A percentile compares a stretch with the other conserved stretches of the same genome.
These are phyloP conservation scores for Lydus trimaculatus DNA, from an alignment of 2,888 invertebrate species.

Conservation along the genomic window DNA sequence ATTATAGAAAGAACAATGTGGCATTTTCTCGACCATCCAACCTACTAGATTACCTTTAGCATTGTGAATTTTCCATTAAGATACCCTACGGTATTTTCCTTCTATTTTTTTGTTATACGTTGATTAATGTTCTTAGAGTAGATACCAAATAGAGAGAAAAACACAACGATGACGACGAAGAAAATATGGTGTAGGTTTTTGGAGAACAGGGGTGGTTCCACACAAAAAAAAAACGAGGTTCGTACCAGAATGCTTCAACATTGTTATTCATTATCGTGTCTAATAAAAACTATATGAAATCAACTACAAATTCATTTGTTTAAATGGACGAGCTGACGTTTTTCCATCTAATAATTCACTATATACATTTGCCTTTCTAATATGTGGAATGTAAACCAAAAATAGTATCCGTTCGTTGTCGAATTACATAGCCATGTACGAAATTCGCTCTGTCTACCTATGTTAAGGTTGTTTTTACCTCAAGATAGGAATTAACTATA, in stretches of 20 bases:
- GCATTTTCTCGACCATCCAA: background rate
- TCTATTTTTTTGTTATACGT: background rate
- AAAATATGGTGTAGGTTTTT: background rate
- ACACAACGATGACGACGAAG: background rate
- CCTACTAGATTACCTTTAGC: constrained; percentile 1
- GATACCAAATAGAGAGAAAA: background rate
- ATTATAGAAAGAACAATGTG: background rate
- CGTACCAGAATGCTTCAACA: background rate
- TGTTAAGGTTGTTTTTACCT: background rate
- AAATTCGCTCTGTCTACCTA: background rate
- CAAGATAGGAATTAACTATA: background rate
- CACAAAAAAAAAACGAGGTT: background rate
- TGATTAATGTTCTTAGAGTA: background rate
- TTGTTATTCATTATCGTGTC: background rate
- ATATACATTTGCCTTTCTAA: constrained; percentile 15
- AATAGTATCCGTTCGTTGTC: constrained; percentile 25
- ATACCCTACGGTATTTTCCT: background rate
- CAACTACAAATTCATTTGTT: background rate
- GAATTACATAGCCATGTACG: background rate
- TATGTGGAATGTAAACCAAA: constrained; percentile 30
- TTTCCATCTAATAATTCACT: constrained; percentile 17
- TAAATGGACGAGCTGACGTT: background rate
- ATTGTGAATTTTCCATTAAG: background rate
- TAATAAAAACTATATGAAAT: background rate
- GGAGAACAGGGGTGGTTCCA: background rate